These are phyloP conservation scores for Synaphobranchus kaupii DNA, from an alignment of 2,797 vertebrate species.

Conservation along the genomic window DNA sequence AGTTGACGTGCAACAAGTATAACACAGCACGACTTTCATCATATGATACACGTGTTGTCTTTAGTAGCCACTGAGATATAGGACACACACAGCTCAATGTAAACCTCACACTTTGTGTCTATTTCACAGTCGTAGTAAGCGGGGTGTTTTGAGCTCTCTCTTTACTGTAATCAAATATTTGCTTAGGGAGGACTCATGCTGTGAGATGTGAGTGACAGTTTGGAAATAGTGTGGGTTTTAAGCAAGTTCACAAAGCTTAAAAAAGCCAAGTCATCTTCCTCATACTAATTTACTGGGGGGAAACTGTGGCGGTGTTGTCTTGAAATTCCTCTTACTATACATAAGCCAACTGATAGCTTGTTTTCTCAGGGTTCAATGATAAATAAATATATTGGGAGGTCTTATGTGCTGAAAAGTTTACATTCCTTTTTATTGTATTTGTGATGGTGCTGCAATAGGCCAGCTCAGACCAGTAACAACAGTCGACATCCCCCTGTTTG, in stretches of 20 bases:
- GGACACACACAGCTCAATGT: neutral
- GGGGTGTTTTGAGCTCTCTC: slow-evolving; percentile 39
- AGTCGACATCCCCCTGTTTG: neutral
- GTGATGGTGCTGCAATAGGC: neutral
- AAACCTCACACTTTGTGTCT: neutral
- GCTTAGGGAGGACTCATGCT: slow-evolving; percentile 52
- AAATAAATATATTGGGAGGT: neutral
- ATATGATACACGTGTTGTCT: neutral
- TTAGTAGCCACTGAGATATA: neutral
- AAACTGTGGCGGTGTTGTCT: neutral
- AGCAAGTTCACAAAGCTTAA: neutral
- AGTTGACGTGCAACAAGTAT: neutral
- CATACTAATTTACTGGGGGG: neutral
- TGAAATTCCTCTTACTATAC: neutral
- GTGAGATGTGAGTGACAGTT: neutral
- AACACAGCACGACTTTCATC: neutral
- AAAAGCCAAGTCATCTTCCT: neutral
- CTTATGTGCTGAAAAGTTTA: neutral
- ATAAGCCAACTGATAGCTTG: neutral
- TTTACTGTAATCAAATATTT: slow-evolving; percentile 57
- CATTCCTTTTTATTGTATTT: neutral
- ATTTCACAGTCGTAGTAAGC: slow-evolving; percentile 18
- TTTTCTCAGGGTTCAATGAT: neutral
- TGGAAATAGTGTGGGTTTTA: neutral
- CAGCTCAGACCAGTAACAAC: too few species aligned